phyloP scores from a whole-genome alignment of 2,888 invertebrate genomes.

The Toxonevra muliebris region DNA sequence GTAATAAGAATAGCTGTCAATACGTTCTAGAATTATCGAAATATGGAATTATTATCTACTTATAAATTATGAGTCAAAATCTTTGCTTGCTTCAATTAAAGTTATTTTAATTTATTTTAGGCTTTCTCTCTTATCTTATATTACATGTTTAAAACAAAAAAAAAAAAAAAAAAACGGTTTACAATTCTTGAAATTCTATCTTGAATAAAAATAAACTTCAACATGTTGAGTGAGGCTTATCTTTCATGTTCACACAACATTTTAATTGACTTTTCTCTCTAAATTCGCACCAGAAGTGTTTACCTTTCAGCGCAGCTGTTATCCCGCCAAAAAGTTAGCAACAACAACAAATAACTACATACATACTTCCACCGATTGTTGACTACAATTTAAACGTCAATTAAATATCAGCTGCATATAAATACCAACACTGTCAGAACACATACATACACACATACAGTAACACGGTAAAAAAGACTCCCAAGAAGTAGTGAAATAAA shows the following conservation, averaged over 20 bases:
- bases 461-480: neutral
- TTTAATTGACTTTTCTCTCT: conserved; percentile 4
- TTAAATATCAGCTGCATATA: conserved; percentile 20
- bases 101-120: too few relatives aligned
- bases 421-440: neutral
- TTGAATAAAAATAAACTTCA: too few relatives aligned
- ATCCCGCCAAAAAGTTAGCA: neutral
- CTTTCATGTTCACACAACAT: neutral
- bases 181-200: too few relatives aligned
- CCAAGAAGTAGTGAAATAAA: neutral
- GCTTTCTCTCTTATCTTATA: too few relatives aligned
- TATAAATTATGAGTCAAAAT: too few relatives aligned
- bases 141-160: too few relatives aligned
- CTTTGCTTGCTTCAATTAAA: too few relatives aligned
- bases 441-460: neutral
- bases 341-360: neutral
- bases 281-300: conserved; percentile 10
- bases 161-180: too few relatives aligned
- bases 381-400: conserved; percentile 19
- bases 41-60: too few relatives aligned
- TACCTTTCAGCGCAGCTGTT: conserved; percentile 9
- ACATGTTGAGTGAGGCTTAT: too few relatives aligned
- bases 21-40: too few relatives aligned
- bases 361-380: neutral
- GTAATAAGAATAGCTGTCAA: too few relatives aligned